Conservation (phyloP, 2,888 invertebrate genomes). For the Limnephilus marmoratus region DNA sequence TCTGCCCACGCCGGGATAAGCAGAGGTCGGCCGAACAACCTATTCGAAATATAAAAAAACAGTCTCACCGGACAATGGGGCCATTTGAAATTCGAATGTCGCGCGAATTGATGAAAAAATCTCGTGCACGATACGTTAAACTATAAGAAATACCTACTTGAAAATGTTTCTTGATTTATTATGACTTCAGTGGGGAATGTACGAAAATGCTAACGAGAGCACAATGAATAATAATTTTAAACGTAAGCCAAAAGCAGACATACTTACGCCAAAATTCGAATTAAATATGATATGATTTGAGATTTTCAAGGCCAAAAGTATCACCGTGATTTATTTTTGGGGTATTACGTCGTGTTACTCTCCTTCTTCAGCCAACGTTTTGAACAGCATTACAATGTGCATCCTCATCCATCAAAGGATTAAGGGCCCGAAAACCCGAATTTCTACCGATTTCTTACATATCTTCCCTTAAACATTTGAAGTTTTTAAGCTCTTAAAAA, state of each 20-base stretch:
- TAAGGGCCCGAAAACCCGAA: too few relatives aligned
- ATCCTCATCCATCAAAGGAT: too few relatives aligned
- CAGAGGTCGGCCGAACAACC: slow-evolving; percentile 21
- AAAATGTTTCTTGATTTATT: background rate
- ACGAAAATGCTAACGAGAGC: too few relatives aligned
- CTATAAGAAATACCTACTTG: background rate
- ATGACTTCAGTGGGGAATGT: background rate
- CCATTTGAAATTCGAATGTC: slow-evolving; percentile 28
- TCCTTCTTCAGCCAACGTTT: too few relatives aligned
- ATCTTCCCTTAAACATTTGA: too few relatives aligned
- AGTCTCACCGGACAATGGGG: slow-evolving; percentile 2
- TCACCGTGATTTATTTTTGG: too few relatives aligned
- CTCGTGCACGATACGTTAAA: background rate
- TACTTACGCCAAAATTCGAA: background rate
- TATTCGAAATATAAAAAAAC: background rate
- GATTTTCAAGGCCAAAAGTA: background rate
- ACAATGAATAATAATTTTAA: background rate
- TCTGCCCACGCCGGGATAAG: slow-evolving; percentile 32
- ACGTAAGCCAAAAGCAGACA: background rate
- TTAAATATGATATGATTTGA: too few relatives aligned
- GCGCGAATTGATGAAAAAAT: background rate
- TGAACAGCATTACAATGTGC: too few relatives aligned
- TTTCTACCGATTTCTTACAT: too few relatives aligned
- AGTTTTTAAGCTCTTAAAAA: too few relatives aligned
- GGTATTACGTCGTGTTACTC: too few relatives aligned